Conservation (phyloP, 30 jellyfish, hydroid and myxozoan genomes). For the Hydractinia symbiolongicarpus region DNA sequence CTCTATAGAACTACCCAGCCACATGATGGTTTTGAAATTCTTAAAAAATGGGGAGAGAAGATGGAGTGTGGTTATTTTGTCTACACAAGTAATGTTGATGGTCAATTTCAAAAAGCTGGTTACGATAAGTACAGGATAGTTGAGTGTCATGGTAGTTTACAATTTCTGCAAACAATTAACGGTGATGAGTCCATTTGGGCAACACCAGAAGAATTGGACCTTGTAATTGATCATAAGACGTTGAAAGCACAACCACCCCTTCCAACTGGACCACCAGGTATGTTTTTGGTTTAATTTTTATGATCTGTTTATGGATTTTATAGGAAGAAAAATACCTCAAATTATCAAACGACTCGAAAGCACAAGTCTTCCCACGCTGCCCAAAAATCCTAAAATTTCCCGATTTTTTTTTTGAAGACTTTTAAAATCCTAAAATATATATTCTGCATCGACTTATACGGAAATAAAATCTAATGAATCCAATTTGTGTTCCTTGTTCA, state of each 20-base stretch:
- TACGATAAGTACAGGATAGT: constrained; percentile 41
- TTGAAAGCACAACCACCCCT: constrained; percentile 38
- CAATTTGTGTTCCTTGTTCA: no score
- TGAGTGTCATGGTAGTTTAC: constrained; percentile 63
- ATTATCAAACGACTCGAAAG: no score
- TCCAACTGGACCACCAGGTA: constrained; percentile 84
- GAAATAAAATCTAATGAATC: no score
- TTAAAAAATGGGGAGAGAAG: constrained; percentile 43
- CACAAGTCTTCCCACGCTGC: no score
- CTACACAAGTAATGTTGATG: constrained; percentile 76
- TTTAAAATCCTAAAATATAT: no score
- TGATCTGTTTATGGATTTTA: no score
- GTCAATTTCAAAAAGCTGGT: constrained; percentile 70
- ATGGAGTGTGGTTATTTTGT: constrained; percentile 42
- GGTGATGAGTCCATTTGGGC: constrained; percentile 61
- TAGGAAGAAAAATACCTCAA: no score
- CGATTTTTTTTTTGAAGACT: no score
- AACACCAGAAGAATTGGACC: constrained; percentile 19
- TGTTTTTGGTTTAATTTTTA: not conserved
- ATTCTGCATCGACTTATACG: no score
- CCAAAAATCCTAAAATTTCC: no score
- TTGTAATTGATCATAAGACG: constrained; percentile 45
- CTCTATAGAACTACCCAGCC: constrained; percentile 50
- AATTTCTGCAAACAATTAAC: constrained; percentile 28
- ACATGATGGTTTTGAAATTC: constrained; percentile 59